phyloP scores from a whole-genome alignment of 2,888 invertebrate genomes.

The Netelia virgata region DNA sequence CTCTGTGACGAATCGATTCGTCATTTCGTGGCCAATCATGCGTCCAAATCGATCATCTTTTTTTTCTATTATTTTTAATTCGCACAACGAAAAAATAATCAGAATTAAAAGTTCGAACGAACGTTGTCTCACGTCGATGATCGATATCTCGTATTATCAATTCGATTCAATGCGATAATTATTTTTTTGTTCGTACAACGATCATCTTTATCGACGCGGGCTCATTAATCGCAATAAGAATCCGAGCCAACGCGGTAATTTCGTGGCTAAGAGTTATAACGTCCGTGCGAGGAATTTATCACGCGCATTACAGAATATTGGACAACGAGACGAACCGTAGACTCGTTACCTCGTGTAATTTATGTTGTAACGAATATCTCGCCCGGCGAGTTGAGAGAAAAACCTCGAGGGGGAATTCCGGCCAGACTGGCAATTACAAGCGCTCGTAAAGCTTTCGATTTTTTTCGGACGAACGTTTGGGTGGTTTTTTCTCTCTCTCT shows the following conservation, averaged over 20 bases:
- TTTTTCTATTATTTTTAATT: not conserved
- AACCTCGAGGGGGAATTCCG: constrained; percentile 29
- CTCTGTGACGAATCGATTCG: constrained; percentile 58
- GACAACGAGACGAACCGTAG: not conserved
- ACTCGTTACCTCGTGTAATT: constrained; percentile 56
- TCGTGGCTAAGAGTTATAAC: constrained; percentile 3
- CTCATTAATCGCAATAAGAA: constrained; percentile 28
- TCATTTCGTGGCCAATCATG: constrained; percentile 25
- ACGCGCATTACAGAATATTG: constrained; percentile 1
- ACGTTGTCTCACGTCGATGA: not conserved
- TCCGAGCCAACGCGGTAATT: not conserved
- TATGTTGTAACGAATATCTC: constrained; percentile 37
- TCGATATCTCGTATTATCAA: not conserved
- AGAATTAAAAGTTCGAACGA: not conserved
- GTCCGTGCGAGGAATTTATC: constrained; percentile 11
- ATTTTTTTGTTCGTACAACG: constrained; percentile 17
- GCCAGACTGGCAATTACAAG: constrained; percentile 52
- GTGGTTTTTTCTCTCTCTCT: constrained; percentile 5
- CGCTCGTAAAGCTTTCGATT: constrained; percentile 55
- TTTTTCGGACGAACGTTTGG: constrained; percentile 7
- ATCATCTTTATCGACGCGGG: not conserved
- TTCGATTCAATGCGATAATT: constrained; percentile 28
- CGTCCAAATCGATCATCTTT: constrained; percentile 26
- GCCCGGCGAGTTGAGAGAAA: constrained; percentile 10
- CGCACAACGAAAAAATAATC: not conserved